Evolutionary conservation across 2,797 vertebrate genomes (phyloP).

Genomic region (Coccyzus lansbergi): DNA sequence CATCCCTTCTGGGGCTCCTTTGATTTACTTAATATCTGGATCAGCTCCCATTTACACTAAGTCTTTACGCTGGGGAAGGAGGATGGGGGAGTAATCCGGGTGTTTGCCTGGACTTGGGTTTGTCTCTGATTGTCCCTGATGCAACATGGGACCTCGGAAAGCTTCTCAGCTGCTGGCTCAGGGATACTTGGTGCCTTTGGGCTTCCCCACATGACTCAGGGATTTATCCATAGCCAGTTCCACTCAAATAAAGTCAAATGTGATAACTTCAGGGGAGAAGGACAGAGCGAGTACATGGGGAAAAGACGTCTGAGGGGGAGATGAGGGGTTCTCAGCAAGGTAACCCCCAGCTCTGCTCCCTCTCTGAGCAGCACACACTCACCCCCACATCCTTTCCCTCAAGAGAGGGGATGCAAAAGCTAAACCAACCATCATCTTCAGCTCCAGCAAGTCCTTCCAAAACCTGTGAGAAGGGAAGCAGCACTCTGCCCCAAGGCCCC

Average conservation of each 20-base stretch:
- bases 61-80: not conserved
- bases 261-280: rapidly evolving
- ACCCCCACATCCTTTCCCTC: not conserved
- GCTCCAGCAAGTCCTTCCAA: not conserved
- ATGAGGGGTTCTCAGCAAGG: not conserved
- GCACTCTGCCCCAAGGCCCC: rapidly evolving
- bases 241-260: not conserved
- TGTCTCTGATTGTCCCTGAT: rapidly evolving
- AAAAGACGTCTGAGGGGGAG: rapidly evolving
- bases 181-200: not conserved
- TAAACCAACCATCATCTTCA: not conserved
- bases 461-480: rapidly evolving
- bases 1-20: conserved; percentile 2
- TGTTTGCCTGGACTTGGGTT: rapidly evolving
- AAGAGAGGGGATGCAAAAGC: too few relatives aligned
- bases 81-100: not conserved
- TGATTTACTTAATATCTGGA: not conserved
- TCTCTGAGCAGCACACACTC: not conserved
- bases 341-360: not conserved
- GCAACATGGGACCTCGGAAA: not conserved
- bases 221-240: not conserved
- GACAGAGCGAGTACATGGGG: not conserved
- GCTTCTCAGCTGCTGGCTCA: rapidly evolving
- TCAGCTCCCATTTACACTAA: not conserved
- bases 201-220: not conserved